A percentile compares a stretch with the other conserved stretches of the same genome.
These are phyloP conservation scores for Leucopternis melanops DNA, from an alignment of 2,113 vertebrate species.

Conservation along the genomic window DNA sequence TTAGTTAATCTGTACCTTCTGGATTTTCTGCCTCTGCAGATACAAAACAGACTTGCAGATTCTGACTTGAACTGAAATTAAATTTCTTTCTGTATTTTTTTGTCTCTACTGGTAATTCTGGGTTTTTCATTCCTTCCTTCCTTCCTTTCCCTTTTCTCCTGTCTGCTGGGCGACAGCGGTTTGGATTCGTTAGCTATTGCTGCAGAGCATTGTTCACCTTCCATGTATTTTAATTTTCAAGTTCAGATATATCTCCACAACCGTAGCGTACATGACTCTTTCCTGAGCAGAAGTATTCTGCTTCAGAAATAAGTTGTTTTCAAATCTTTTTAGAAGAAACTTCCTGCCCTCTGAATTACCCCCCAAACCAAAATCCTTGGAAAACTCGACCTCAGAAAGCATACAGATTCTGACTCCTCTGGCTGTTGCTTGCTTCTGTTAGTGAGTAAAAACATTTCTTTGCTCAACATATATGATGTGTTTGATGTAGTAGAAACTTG, in stretches of 20 bases:
- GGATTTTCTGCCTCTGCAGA: not conserved
- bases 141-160: not conserved
- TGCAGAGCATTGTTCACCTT: constrained; percentile 12
- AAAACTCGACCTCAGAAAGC: not conserved
- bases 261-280: not conserved
- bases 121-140: not conserved
- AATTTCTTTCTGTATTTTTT: not conserved
- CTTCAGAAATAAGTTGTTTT: not conserved
- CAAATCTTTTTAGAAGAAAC: not conserved
- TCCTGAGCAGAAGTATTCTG: not conserved
- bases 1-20: not conserved
- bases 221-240: not conserved
- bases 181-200: not conserved
- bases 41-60: not conserved
- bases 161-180: not conserved
- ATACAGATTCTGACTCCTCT: not conserved
- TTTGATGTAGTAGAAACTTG: not conserved
- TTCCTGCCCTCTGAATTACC: not conserved
- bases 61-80: constrained; percentile 13
- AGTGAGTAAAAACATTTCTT: not conserved
- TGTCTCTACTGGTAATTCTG: not conserved
- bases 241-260: not conserved
- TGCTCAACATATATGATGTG: not conserved
- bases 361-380: not conserved
- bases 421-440: not conserved